Conservation (phyloP, 2,888 invertebrate species). For the Phaonia tiefii region DNA sequence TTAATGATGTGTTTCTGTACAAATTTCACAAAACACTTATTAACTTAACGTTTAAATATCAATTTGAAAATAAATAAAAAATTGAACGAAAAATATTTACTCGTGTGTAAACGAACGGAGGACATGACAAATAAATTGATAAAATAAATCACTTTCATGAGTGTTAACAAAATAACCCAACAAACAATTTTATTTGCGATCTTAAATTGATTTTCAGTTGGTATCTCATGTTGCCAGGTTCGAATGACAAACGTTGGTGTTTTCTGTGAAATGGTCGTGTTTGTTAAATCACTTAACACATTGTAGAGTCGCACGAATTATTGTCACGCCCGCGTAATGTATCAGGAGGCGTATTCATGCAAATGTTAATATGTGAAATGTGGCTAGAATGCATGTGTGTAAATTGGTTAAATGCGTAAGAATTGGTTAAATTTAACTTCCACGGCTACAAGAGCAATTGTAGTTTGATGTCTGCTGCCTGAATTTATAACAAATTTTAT, state of each 20-base stretch:
- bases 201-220: too few species aligned
- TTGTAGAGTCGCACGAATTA: too few species aligned
- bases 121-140: constrained; percentile 2
- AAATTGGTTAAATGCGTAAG: too few species aligned
- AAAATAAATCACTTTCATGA: constrained; percentile 13
- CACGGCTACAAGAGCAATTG: too few species aligned
- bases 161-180: constrained; percentile 42
- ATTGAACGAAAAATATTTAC: constrained; percentile 19
- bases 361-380: too few species aligned
- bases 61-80: constrained; percentile 12
- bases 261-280: constrained; percentile 1
- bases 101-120: not conserved
- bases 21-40: not conserved
- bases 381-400: too few species aligned
- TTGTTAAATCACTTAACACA: too few species aligned
- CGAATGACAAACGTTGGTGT: not conserved
- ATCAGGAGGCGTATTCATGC: too few species aligned
- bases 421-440: too few species aligned
- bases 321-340: too few species aligned
- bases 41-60: constrained; percentile 7
- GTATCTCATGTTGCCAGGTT: constrained; percentile 44
- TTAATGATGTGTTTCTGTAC: too few species aligned
- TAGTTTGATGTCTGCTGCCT: not conserved
- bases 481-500: constrained; percentile 29
- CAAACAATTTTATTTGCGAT: constrained; percentile 27